A percentile compares a stretch with the other conserved stretches of the same genome.
phyloP scores from a whole-genome alignment of 2,888 invertebrate species.

The Meliscaeva auricollis region DNA sequence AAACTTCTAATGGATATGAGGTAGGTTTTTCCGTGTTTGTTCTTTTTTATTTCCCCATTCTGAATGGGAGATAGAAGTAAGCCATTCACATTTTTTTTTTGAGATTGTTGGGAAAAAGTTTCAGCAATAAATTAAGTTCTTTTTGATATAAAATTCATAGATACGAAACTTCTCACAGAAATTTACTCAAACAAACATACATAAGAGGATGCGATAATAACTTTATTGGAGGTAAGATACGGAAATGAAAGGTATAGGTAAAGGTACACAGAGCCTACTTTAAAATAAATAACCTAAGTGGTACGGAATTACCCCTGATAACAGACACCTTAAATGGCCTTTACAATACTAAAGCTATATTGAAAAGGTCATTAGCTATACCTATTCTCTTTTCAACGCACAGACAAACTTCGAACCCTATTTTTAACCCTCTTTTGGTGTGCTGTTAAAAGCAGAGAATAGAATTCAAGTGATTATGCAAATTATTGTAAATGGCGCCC shows the following conservation, averaged over 20 bases:
- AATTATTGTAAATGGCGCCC: slow-evolving; percentile 55
- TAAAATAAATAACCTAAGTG: slow-evolving; percentile 67
- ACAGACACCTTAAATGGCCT: slow-evolving; percentile 52
- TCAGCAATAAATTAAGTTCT: slow-evolving; percentile 65
- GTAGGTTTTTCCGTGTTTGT: background rate
- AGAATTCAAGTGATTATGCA: slow-evolving; percentile 61
- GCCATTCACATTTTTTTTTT: slow-evolving; percentile 34
- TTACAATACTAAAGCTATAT: slow-evolving; percentile 25
- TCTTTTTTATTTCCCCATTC: background rate
- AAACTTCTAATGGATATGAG: slow-evolving; percentile 68
- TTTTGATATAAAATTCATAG: slow-evolving; percentile 64
- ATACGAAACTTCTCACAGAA: slow-evolving; percentile 23
- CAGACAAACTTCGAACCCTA: background rate
- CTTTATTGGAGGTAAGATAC: background rate
- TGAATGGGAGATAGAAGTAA: slow-evolving; percentile 30
- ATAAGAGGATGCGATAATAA: slow-evolving; percentile 52
- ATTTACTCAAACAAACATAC: background rate
- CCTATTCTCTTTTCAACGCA: slow-evolving; percentile 16
- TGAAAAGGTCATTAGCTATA: slow-evolving; percentile 49
- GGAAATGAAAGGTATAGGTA: background rate
- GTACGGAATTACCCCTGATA: slow-evolving; percentile 63
- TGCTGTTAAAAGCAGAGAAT: slow-evolving; percentile 18
- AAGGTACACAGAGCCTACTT: slow-evolving; percentile 8
- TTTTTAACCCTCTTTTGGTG: background rate
- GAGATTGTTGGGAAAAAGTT: slow-evolving; percentile 39